Evolutionary conservation across 1,140 invertebrate species (phyloP).

Genomic region (Drosophila mojavensis): DNA sequence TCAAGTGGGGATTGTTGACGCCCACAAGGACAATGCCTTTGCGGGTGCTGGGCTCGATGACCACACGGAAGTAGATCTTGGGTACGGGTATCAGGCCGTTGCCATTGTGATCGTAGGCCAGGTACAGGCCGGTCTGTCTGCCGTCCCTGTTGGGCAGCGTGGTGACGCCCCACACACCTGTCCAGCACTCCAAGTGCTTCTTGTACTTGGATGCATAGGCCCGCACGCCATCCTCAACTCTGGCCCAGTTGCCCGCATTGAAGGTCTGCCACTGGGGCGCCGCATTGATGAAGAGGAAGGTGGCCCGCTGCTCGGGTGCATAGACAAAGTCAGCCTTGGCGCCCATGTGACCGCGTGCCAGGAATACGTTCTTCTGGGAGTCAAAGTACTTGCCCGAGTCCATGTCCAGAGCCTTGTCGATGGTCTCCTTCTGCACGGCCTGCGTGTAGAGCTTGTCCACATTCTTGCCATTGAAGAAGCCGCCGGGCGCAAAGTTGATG

Average conservation of each 20-base stretch:
- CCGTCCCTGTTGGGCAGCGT: constrained; percentile 84
- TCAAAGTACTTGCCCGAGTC: constrained; percentile 59
- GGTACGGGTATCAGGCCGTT: constrained; percentile 85
- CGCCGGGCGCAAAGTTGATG: constrained; percentile 64
- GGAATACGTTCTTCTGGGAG: constrained; percentile 72
- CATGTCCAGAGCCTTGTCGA: constrained; percentile 68
- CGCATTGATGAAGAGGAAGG: constrained; percentile 88
- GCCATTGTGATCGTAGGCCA: constrained; percentile 81
- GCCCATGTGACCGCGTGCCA: constrained; percentile 87
- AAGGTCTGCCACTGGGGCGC: constrained; percentile 88
- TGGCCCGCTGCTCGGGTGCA: constrained; percentile 86
- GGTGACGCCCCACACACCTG: constrained; percentile 85
- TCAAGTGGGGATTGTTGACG: constrained; percentile 86
- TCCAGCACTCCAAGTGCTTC: constrained; percentile 85
- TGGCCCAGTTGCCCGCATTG: constrained; percentile 88
- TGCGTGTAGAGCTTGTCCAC: constrained; percentile 75
- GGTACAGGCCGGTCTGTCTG: constrained; percentile 83
- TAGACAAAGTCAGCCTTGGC: constrained; percentile 88
- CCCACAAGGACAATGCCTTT: constrained; percentile 85
- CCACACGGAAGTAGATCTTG: constrained; percentile 86
- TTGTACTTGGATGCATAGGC: constrained; percentile 77
- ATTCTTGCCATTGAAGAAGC: constrained; percentile 73
- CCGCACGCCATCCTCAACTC: constrained; percentile 84
- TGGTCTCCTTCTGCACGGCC: constrained; percentile 62
- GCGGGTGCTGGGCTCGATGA: constrained; percentile 84